Base-by-base conservation (phyloP, 1,140 invertebrate genomes). In the Cryptotermes secundus region DNA sequence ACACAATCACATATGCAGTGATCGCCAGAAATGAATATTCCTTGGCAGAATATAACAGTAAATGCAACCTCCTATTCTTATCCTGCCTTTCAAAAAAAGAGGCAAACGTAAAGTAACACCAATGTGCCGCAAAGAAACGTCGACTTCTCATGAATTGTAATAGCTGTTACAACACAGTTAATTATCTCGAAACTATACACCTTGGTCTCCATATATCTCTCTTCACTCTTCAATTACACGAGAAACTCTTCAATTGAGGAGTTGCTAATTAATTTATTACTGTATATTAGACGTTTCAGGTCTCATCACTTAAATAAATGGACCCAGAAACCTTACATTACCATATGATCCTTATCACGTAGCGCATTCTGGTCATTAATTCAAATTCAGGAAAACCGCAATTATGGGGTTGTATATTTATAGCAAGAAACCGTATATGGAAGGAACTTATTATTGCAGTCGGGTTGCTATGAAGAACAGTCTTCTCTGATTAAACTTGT, bases 401-500 rank as follows among this genome's bases (percentile, higher is more conserved):
- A 72, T 72, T 72, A n/a, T 31, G 31, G 10, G 59, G 59, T 72
- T 26, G 59, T 31, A 4, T 31, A 72, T 72, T 72, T 72, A 72
- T 72, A 72, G 59, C 59, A 72, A 3, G 3, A 16, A 72, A 72
- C 59, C 59, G 26, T 72, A 31, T 72, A 26, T 31, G 7, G 59
- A n/a, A 72, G 59, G n/a, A 26, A 7, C 26, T 72, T 31, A 72
- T 72, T 72, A 72, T 3, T 6, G 10, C 26, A 10, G 59, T n/a
- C 26, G 26, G 16, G 6, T 31, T 12, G 26, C 59, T 31, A 72
- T n/a, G 26, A n/a, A n/a, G 14, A 72, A 72, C n/a, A n/a, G n/a
- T 72, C 26, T 72, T 72, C 59, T 72, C 59, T 72, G 59, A 72
- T 72, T 72, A 72, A 72, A 72, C 59, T 31, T 26, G 59, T 72